phyloP scores from a whole-genome alignment of 2,888 invertebrate species.

The Pollenia labialis region DNA sequence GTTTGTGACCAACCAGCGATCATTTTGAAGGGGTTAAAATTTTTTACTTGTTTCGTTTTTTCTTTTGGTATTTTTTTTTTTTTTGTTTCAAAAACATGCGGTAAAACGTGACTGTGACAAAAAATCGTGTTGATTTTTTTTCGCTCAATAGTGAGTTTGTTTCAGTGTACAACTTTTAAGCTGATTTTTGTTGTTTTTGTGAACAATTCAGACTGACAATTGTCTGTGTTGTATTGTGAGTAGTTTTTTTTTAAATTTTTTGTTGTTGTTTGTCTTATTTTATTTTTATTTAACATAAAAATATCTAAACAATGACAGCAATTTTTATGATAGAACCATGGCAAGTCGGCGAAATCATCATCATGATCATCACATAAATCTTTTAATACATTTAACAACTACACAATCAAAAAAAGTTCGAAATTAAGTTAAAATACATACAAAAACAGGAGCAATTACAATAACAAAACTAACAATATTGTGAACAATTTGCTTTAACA shows the following conservation, averaged over 20 bases:
- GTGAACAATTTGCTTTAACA: conserved; percentile 26
- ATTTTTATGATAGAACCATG: conserved; percentile 71
- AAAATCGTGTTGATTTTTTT: conserved; percentile 72
- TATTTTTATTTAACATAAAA: conserved; percentile 41
- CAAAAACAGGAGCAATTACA: conserved; percentile 25
- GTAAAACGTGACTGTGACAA: conserved; percentile 73
- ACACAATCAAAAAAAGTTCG: conserved; percentile 2
- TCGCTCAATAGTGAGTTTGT: conserved; percentile 24
- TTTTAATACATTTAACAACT: background rate
- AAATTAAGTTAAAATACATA: conserved; percentile 22
- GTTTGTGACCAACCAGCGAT: conserved; percentile 43
- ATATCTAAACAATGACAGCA: conserved; percentile 72
- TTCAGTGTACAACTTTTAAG: conserved; percentile 44
- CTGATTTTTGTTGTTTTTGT: conserved; percentile 26
- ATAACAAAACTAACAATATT: conserved; percentile 29
- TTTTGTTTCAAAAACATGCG: conserved; percentile 62
- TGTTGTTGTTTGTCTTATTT: conserved; percentile 41
- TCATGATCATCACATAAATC: conserved; percentile 63
- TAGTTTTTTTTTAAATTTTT: conserved; percentile 12
- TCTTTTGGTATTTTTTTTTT: background rate
- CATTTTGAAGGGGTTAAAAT: conserved; percentile 27
- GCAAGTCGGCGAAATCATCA: conserved; percentile 67
- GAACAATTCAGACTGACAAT: conserved; percentile 54
- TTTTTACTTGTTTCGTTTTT: conserved; percentile 33
- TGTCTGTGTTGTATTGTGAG: conserved; percentile 47